Conservation (phyloP, 2,797 vertebrate species). For the Dipus sagitta region DNA sequence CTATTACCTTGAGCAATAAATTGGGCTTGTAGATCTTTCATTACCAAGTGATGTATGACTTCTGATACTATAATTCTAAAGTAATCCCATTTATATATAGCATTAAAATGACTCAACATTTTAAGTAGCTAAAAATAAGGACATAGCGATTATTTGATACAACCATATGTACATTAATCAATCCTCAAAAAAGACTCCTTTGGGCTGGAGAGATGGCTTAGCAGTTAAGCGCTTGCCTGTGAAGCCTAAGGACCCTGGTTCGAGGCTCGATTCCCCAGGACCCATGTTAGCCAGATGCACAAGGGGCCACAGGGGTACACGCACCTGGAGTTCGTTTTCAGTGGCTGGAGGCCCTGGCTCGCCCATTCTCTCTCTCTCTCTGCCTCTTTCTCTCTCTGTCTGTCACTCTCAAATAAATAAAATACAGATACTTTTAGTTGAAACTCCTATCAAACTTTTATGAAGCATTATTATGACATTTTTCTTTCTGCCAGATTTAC, state of each 20-base stretch:
- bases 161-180: not conserved
- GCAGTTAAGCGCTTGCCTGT: too few relatives aligned
- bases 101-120: not conserved
- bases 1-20: not conserved
- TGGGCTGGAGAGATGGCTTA: too few relatives aligned
- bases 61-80: not conserved
- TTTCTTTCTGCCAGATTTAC: not conserved
- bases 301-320: too few relatives aligned
- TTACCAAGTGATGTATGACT: not conserved
- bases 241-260: too few relatives aligned
- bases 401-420: too few relatives aligned
- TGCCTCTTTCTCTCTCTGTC: too few relatives aligned
- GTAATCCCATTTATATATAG: not conserved
- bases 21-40: not conserved
- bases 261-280: too few relatives aligned
- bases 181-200: not conserved
- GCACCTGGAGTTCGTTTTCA: too few relatives aligned
- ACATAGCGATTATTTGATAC: not conserved
- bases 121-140: not conserved
- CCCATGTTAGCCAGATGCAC: too few relatives aligned
- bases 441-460: conserved; percentile 4
- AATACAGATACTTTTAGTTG: too few relatives aligned
- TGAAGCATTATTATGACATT: not conserved
- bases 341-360: too few relatives aligned
- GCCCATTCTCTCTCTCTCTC: too few relatives aligned